Base-by-base conservation (phyloP, 2,888 invertebrate genomes). In the Hirtodrosophila histrioides region DNA sequence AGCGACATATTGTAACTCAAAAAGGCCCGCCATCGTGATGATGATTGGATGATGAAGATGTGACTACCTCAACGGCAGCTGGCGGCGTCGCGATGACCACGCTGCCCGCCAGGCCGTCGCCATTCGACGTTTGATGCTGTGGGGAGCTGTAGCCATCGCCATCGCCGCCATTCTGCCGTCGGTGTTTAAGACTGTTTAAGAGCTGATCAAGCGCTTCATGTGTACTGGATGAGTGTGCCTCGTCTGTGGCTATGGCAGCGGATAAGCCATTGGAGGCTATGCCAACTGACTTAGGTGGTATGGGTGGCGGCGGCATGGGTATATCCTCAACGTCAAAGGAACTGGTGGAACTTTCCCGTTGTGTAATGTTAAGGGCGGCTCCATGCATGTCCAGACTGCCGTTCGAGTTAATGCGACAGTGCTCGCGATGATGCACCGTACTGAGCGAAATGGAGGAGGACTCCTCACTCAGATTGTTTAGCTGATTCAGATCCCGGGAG, bases 1-100 rank as follows among this genome's bases (percentile, higher is more conserved):
- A 90, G 90, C 89, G 90, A 90, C 89, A 90, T 85, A 90, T 90
- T 90, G 89, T 87, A 88, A 88, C 89, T 90, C 89, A 90, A 90
- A 90, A 90, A 90, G 89, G 87, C 90, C 86, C 77, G 85, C 90
- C 89, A 89, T 89, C 89, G 69, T 87, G 82, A 63, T 68, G 84
- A 44, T 76, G 84, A 69, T 60, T 86, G 66, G 68, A 78, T 75
- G 87, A 68, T 6, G 87, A 68, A 6, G 79, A 36, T 56, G 66
- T 64, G 11, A 46, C n/a, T 9, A 60, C 48, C 49, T 75, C 86
- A 45, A 66, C 33, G 9, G 70, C 55, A 12, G 54, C 27, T 33
- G 68, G 23, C 10, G 63, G 35, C 10, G 70, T 49, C 37, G 58
- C 55, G 6, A 33, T 35, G 11, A 35, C 11, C 4, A 35, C 11